Base-by-base conservation (phyloP, 2,888 invertebrate genomes). In the Cheilosia scutellata region DNA sequence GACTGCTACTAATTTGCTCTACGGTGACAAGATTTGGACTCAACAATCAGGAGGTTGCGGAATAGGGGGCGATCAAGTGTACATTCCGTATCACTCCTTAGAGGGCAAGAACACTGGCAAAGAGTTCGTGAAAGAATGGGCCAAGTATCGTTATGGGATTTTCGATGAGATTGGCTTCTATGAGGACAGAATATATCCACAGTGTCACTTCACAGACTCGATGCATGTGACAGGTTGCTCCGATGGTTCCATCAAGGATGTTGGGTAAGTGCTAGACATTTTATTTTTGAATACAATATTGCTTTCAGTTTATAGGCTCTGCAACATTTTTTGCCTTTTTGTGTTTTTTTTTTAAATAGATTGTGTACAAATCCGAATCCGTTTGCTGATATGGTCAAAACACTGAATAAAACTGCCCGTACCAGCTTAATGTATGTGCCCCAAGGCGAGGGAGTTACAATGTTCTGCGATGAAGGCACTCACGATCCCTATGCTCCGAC, bases 61-160 rank as follows among this genome's bases (percentile, higher is more conserved):
- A 4, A 90, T 90, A 5, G 90, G 90, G 0, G 95, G 95, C 0
- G 94, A 94, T 88, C 94, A 94, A 89, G 94, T 95, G 58, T 94
- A 93, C 88, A 87, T 94, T 27, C 92, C 93, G 57, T 93, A 92
- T 88, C 91, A 92, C 55, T 89, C 90, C n/a, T 90, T 94, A 49
- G 89, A 82, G 11, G 33, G 68, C 1, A 70, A 63, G 6, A 40
- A 55, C 60, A 49, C 89, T 90, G 92, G 92, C 42, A 93, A 94
- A 66, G 91, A 93, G 11, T 89, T 95, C 42, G 93, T 95, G 0
- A 94, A 94, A 88, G 94, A 95, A 88, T 95, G 95, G 93, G 94
- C 94, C 4, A 95, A 94, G 91, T 95, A 94, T 89, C 93, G 95
- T 0, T 95, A 95, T 91, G 95, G 95, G 2, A 94, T 95, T 4